Conservation (phyloP, 2,888 invertebrate species). For the Chrysolina americana region DNA sequence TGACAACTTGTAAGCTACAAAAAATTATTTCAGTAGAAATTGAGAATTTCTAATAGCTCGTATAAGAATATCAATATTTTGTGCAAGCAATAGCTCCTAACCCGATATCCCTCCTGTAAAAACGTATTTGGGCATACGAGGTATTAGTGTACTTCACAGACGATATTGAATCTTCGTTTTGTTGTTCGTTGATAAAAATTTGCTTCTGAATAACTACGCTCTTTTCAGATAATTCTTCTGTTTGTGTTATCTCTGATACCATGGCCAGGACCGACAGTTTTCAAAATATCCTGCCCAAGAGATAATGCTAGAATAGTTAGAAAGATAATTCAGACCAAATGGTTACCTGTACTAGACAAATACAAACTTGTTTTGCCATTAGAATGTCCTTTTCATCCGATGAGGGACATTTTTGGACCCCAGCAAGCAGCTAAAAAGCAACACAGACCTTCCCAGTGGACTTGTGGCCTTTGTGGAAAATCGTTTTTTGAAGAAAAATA, state of each 20-base stretch:
- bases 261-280: conserved; percentile 89
- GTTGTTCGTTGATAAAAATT: neutral
- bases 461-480: conserved; percentile 91
- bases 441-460: conserved; percentile 91
- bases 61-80: too few relatives aligned
- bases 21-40: too few relatives aligned
- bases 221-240: conserved; percentile 81
- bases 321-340: conserved; percentile 91
- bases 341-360: conserved; percentile 90
- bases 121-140: too few relatives aligned
- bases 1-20: too few relatives aligned
- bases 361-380: conserved; percentile 86
- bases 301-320: conserved; percentile 91
- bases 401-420: conserved; percentile 89
- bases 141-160: too few relatives aligned
- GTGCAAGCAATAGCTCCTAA: too few relatives aligned
- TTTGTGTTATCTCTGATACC: conserved; percentile 87
- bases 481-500: conserved; percentile 91
- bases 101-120: too few relatives aligned
- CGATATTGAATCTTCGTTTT: neutral
- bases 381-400: conserved; percentile 92
- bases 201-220: conserved; percentile 18
- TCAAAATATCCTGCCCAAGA: conserved; percentile 89
- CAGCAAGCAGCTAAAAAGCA: conserved; percentile 89
- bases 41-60: too few relatives aligned